Conservation (phyloP, 2,113 vertebrate species). For the Anoura caudifer region DNA sequence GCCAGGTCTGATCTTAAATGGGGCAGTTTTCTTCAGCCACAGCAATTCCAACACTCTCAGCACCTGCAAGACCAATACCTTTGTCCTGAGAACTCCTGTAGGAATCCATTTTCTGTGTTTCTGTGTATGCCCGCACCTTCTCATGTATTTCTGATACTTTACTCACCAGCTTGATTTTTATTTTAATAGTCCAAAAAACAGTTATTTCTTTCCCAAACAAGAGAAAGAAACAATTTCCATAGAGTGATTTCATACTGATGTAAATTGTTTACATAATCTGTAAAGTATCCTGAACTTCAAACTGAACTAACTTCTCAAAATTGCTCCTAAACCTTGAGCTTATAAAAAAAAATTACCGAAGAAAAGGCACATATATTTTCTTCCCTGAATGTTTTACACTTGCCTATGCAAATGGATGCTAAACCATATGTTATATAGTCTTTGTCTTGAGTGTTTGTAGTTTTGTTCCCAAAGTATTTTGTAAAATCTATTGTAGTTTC, state of each 20-base stretch:
- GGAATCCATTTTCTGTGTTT: not conserved
- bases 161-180: not conserved
- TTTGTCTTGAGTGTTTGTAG: not conserved
- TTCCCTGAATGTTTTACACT: not conserved
- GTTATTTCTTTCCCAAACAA: not conserved
- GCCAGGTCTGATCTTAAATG: too few species aligned
- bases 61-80: not conserved
- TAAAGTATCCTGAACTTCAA: conserved; percentile 30
- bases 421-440: not conserved
- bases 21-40: not conserved
- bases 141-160: not conserved
- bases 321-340: not conserved
- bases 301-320: not conserved
- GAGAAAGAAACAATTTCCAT: not conserved
- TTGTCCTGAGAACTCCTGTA: not conserved
- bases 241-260: not conserved
- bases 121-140: not conserved
- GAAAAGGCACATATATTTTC: not conserved
- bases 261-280: not conserved
- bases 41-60: not conserved
- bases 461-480: not conserved
- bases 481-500: not conserved
- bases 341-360: not conserved
- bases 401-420: not conserved
- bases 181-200: not conserved